Base-by-base conservation (phyloP, 2,888 invertebrate species). In the Xiphydria camelus region DNA sequence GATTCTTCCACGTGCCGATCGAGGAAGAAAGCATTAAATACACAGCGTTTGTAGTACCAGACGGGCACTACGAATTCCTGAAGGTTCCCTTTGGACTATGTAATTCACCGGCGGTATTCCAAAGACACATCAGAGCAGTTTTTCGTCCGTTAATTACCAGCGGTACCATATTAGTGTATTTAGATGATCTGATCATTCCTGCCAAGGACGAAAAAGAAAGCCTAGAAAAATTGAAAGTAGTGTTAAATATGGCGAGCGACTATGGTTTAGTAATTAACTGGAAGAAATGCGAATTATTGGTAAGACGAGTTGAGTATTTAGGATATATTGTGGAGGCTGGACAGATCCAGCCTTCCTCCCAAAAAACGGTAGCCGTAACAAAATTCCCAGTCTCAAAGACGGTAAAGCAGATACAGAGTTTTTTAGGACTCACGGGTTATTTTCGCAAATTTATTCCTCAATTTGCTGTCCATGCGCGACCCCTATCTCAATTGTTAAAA, bases 1-100 rank as follows among this genome's bases (percentile, higher is more conserved):
- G 59, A n/a, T 64, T 65, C 41, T 64, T 61, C 23, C 55, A 57
- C 29, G 53, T 60, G 4, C 43, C 48, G 4, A 36, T 63, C 1
- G 51, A 58, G 2, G 41, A 51, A 42, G 37, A 41, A 2, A 57
- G 59, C 38, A 17, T 35, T 4, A 51, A 56, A 40, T 61, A 51
- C 10, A 37, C 20, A 15, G 37, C 40, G 7, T 40, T 40, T 21
- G 29, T 32, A n/a, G 32, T 22, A 9, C 32, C 40, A 20, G 12
- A 32, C 20, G 40, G 40, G 9, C 19, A 18, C 19, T 41, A 29
- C 32, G 19, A 19, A 29, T 41, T n/a, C 12, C 10, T 9, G 7
- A 32, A 14, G 12, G 34, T 25, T 33, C 45, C 49, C 2, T 58
- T 60, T 46, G 57, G 59, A 2, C 29, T 59, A 1, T 37, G 14